A percentile compares a stretch with the other conserved stretches of the same genome.
These are phyloP conservation scores for Chalcosyrphus nemorum DNA, from an alignment of 2,888 invertebrate species.

Conservation along the genomic window DNA sequence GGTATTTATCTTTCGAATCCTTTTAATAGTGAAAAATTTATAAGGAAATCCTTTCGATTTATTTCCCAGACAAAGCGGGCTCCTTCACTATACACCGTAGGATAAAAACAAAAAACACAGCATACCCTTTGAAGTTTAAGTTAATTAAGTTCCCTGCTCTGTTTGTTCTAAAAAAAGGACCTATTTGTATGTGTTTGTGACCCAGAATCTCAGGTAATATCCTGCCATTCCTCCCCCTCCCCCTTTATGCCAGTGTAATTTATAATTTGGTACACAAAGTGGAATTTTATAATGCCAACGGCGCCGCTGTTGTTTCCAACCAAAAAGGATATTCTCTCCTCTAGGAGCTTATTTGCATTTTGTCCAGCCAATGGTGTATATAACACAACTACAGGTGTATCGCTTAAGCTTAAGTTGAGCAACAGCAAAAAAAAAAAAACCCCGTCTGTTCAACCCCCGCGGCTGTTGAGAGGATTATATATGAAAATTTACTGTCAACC, in stretches of 20 bases:
- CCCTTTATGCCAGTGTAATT: slow-evolving; percentile 13
- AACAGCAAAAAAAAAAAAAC: not conserved
- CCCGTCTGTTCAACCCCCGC: slow-evolving; percentile 7
- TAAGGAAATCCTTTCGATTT: slow-evolving; percentile 57
- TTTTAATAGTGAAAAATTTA: slow-evolving; percentile 10
- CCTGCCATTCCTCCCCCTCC: not conserved
- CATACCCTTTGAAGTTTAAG: slow-evolving; percentile 54
- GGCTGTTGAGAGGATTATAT: slow-evolving; percentile 47
- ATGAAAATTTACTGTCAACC: slow-evolving; percentile 50
- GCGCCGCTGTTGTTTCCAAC: not conserved
- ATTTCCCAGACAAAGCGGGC: slow-evolving; percentile 1
- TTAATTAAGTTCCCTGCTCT: slow-evolving; percentile 61
- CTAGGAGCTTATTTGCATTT: slow-evolving; percentile 5
- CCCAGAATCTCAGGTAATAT: slow-evolving; percentile 29
- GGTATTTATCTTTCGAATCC: slow-evolving; percentile 51
- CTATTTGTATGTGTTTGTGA: slow-evolving; percentile 7
- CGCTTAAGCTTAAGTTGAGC: not conserved
- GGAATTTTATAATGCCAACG: slow-evolving; percentile 1
- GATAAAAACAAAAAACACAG: slow-evolving; percentile 16
- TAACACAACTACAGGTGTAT: slow-evolving; percentile 1
- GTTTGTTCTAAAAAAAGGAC: slow-evolving; percentile 15
- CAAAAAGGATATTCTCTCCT: not conserved
- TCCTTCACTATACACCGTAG: not conserved
- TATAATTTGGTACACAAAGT: slow-evolving; percentile 24
- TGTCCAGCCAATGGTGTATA: not conserved